Evolutionary conservation across 2,888 invertebrate genomes (phyloP).

Genomic region (Protophormia terraenovae): DNA sequence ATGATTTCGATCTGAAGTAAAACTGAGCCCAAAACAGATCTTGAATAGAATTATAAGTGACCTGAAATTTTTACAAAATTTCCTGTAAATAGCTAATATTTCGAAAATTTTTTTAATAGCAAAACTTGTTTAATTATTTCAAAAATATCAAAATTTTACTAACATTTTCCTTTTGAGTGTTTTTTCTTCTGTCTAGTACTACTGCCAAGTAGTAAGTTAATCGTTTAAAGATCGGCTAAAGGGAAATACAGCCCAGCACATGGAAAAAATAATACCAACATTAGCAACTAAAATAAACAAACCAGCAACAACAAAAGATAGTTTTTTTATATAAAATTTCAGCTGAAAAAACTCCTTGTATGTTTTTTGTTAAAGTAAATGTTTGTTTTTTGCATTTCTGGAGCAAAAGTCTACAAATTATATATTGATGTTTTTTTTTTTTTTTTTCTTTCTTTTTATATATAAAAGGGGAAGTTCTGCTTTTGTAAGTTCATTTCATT

Average conservation of each 20-base stretch:
- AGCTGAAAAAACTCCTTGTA: constrained; percentile 45
- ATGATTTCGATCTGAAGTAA: no score
- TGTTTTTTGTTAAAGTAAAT: constrained; percentile 53
- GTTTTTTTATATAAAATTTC: constrained; percentile 6
- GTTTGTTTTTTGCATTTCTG: constrained; percentile 62
- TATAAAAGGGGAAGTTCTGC: constrained; percentile 45
- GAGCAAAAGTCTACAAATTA: constrained; percentile 64
- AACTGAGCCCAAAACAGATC: no score
- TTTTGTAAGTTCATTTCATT: not conserved
- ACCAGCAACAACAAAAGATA: constrained; percentile 21
- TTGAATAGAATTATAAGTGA: no score
- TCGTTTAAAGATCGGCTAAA: constrained; percentile 54
- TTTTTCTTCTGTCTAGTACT: constrained; percentile 16
- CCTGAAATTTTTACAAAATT: no score
- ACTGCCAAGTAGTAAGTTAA: constrained; percentile 26
- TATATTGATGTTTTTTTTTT: constrained; percentile 43
- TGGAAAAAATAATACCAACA: not conserved
- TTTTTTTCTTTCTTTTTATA: no score
- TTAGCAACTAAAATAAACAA: constrained; percentile 37
- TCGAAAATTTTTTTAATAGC: no score
- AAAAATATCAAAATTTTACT: not conserved
- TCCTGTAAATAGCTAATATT: no score
- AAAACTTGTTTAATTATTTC: no score
- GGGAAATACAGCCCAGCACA: constrained; percentile 55
- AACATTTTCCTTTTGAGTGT: constrained; percentile 18